Conservation (phyloP, 1,140 invertebrate genomes). For the Holcopasites calliopsidis region DNA sequence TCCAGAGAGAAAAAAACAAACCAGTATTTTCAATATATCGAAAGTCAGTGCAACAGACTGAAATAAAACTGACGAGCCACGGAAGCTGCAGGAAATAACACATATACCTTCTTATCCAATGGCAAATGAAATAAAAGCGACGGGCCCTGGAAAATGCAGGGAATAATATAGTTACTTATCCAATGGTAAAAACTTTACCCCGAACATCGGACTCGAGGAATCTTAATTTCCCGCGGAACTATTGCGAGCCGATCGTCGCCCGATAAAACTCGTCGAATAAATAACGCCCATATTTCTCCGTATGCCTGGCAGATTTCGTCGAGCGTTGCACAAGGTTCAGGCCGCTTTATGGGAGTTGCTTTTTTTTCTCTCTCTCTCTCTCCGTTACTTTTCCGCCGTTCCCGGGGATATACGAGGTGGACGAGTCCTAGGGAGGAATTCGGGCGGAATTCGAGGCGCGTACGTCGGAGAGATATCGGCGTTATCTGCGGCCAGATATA, state of each 20-base stretch:
- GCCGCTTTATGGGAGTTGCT: not conserved
- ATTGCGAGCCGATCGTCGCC: no score
- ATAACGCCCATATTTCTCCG: not conserved
- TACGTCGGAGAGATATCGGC: slow-evolving; percentile 62
- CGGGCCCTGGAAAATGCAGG: no score
- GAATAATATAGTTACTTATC: no score
- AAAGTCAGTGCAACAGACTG: no score
- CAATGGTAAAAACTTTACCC: no score
- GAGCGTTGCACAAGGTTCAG: not conserved
- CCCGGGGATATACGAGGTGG: slow-evolving; percentile 32
- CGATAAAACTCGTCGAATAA: slow-evolving; percentile 5
- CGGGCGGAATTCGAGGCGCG: slow-evolving; percentile 24
- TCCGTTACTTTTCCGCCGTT: not conserved
- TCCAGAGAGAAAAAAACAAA: slow-evolving; percentile 9
- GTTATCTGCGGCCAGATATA: slow-evolving; percentile 69
- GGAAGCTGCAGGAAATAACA: no score
- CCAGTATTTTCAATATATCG: no score
- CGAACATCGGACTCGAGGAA: no score
- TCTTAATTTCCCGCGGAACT: no score
- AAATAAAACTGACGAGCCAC: no score
- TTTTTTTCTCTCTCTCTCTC: not conserved
- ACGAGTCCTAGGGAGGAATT: slow-evolving; percentile 30
- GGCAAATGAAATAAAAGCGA: no score
- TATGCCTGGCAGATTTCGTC: not conserved
- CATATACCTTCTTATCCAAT: no score